Conservation (phyloP, 2,888 invertebrate species). For the Lordiphosa andalusiaca region DNA sequence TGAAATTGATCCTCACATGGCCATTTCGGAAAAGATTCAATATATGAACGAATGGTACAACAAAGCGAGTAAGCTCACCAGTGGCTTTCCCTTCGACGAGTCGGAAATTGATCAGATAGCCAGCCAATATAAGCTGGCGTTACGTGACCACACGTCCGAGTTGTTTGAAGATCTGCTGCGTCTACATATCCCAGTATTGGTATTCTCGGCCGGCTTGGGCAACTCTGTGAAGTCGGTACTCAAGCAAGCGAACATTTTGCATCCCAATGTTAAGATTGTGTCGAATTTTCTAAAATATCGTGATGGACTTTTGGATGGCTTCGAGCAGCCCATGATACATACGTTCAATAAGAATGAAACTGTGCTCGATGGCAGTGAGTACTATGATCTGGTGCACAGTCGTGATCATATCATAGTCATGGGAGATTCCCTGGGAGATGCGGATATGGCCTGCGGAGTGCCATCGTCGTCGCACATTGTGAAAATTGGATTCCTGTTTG, state of each 20-base stretch:
- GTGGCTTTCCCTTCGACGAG: conserved; percentile 82
- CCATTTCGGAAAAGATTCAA: conserved; percentile 86
- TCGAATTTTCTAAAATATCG: conserved; percentile 92
- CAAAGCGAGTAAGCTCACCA: conserved; percentile 84
- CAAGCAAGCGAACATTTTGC: conserved; percentile 84
- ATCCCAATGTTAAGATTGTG: conserved; percentile 88
- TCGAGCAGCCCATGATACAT: conserved; percentile 90
- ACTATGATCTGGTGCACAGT: conserved; percentile 86
- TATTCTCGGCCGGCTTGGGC: conserved; percentile 97
- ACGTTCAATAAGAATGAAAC: conserved; percentile 96
- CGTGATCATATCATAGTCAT: conserved; percentile 91
- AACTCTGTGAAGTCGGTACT: conserved; percentile 92
- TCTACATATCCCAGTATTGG: conserved; percentile 90
- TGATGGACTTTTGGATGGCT: conserved; percentile 85
- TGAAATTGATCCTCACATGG: conserved; percentile 89
- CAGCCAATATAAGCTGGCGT: conserved; percentile 80
- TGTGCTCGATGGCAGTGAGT: conserved; percentile 88
- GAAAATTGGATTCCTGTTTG: conserved; percentile 95
- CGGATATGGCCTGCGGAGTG: conserved; percentile 94
- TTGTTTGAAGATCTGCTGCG: conserved; percentile 84
- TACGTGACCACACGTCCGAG: conserved; percentile 85
- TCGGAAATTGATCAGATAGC: conserved; percentile 83
- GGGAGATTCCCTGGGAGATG: conserved; percentile 96
- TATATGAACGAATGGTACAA: conserved; percentile 92
- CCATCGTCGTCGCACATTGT: conserved; percentile 87